A percentile compares a stretch with the other conserved stretches of the same genome.
Evolutionary conservation across 2,113 vertebrate genomes (phyloP).

Genomic region (Cinclus cinclus): DNA sequence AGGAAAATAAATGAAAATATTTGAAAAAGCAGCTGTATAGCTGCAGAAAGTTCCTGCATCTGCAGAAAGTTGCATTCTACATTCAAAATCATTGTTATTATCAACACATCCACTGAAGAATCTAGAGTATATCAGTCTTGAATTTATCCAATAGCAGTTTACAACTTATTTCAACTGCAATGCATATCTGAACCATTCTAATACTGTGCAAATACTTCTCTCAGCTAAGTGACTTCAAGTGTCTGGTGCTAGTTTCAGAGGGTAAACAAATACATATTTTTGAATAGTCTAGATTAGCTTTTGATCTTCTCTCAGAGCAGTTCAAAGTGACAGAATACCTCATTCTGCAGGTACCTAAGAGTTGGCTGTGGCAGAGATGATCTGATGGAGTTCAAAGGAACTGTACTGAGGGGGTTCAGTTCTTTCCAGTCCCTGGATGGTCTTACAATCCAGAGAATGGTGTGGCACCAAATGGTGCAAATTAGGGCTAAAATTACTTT

Average conservation of each 20-base stretch:
- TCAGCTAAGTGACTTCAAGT: background rate
- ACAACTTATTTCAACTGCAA: background rate
- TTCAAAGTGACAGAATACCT: background rate
- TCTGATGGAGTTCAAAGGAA: background rate
- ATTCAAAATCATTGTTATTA: background rate
- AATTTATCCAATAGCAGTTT: background rate
- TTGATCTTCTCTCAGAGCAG: background rate
- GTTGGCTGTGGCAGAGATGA: background rate
- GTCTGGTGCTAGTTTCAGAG: background rate
- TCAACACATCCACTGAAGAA: background rate
- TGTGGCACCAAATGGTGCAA: background rate
- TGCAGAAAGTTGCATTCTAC: background rate
- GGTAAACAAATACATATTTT: background rate
- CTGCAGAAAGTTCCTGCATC: background rate
- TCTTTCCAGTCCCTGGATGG: background rate
- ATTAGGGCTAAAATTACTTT: background rate
- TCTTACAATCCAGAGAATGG: background rate
- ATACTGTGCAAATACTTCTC: background rate
- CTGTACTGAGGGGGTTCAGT: background rate
- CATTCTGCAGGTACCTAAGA: background rate
- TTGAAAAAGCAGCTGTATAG: background rate
- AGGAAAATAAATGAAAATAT: background rate
- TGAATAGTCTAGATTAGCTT: background rate
- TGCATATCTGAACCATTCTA: background rate
- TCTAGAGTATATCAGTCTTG: background rate